phyloP scores from a whole-genome alignment of 37 sponge, comb jelly and placozoan genomes.

The Tethya wilhelma region DNA sequence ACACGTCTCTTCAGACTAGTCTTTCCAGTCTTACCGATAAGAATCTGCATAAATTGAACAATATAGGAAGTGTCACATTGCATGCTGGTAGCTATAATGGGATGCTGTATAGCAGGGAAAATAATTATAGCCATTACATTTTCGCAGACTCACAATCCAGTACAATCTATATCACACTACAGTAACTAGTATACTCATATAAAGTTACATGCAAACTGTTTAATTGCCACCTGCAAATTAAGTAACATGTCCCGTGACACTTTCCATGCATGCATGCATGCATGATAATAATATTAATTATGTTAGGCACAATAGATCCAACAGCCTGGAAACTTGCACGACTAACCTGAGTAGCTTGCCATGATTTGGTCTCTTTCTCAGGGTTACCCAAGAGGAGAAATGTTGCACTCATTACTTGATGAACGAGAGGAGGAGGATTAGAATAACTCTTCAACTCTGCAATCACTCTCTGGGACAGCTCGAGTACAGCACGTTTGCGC shows the following conservation, averaged over 20 bases:
- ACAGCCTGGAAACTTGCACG: too few species aligned
- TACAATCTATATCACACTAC: background rate
- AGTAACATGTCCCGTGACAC: too few species aligned
- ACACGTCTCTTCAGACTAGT: constrained; percentile 1
- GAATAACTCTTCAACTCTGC: constrained; percentile 23
- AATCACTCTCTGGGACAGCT: constrained; percentile 13
- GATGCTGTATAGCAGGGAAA: too few species aligned
- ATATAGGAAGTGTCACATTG: background rate
- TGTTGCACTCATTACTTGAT: constrained; percentile 17
- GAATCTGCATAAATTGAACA: background rate
- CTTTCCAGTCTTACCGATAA: constrained; percentile 1
- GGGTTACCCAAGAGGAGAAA: constrained; percentile 11
- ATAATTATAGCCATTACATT: background rate
- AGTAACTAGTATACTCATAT: too few species aligned
- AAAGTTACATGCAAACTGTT: too few species aligned
- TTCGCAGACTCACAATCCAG: background rate
- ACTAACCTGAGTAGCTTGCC: constrained; percentile 14
- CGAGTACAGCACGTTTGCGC: constrained; percentile 5
- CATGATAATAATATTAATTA: too few species aligned
- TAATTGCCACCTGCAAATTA: too few species aligned
- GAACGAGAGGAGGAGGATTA: constrained; percentile 18
- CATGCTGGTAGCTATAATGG: too few species aligned
- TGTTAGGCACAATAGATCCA: too few species aligned
- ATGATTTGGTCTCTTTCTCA: constrained; percentile 3
- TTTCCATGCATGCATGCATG: too few species aligned